Percentiles rank a stretch among this genome's conserved stretches.
Evolutionary conservation across 2,888 invertebrate genomes (phyloP).

Genomic region (Drepanosiphum platanoidis): DNA sequence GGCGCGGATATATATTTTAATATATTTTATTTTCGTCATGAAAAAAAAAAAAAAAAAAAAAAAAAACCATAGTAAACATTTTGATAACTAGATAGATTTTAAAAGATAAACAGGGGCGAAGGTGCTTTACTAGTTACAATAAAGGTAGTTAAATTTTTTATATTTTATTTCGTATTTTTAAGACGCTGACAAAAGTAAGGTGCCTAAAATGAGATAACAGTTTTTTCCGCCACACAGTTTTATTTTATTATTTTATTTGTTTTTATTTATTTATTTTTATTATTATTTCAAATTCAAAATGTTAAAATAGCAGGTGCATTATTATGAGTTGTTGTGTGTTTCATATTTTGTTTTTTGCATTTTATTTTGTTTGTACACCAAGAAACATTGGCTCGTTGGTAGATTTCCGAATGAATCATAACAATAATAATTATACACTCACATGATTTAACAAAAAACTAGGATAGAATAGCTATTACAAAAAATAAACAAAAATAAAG

Average conservation of each 20-base stretch:
- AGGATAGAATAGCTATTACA: slow-evolving; percentile 49
- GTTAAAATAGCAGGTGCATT: slow-evolving; percentile 57
- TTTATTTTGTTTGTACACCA: slow-evolving; percentile 64
- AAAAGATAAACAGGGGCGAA: slow-evolving; percentile 33
- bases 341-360: slow-evolving; percentile 60
- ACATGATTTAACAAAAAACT: slow-evolving; percentile 27
- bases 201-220: slow-evolving; percentile 56
- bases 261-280: slow-evolving; percentile 32
- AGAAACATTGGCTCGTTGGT: slow-evolving; percentile 67
- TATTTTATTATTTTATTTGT: slow-evolving; percentile 33
- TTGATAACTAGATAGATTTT: slow-evolving; percentile 48
- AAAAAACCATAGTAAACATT: slow-evolving; percentile 16
- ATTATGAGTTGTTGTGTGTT: slow-evolving; percentile 58
- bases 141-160: slow-evolving; percentile 63
- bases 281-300: slow-evolving; percentile 46
- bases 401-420: slow-evolving; percentile 60
- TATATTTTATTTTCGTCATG: slow-evolving; percentile 39
- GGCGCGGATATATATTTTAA: slow-evolving; percentile 53
- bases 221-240: slow-evolving; percentile 58
- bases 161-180: slow-evolving; percentile 62
- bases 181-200: slow-evolving; percentile 55
- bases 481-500: slow-evolving; percentile 17
- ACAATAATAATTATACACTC: slow-evolving; percentile 55
- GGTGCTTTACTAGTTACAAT: slow-evolving; percentile 50
- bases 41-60: slow-evolving; percentile 42